Evolutionary conservation across 2,113 vertebrate genomes (phyloP).

Genomic region (Trematomus loennbergii): DNA sequence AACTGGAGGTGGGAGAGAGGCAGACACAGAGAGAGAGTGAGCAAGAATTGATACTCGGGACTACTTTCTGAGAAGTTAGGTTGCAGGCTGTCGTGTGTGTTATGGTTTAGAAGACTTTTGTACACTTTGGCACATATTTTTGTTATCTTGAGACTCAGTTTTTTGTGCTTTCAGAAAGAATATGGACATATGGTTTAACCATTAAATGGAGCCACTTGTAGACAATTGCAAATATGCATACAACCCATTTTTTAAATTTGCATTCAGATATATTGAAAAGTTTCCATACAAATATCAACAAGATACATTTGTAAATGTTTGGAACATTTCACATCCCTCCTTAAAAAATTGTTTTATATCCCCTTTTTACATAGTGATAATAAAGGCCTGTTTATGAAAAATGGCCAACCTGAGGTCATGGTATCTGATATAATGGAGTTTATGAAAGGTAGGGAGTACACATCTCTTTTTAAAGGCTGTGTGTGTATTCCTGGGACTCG

Average conservation of each 20-base stretch:
- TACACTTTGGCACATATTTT: constrained; percentile 49
- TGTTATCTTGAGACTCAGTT: constrained; percentile 28
- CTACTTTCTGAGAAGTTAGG: constrained; percentile 73
- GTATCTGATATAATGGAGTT: background rate
- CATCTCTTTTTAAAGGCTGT: background rate
- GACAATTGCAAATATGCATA: background rate
- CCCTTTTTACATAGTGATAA: background rate
- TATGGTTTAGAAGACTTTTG: constrained; percentile 64
- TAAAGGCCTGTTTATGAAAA: background rate
- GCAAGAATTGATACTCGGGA: constrained; percentile 63
- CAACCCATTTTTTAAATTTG: background rate
- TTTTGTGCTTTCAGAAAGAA: constrained; percentile 15
- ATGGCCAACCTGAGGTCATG: background rate
- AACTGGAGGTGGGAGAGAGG: constrained; percentile 62
- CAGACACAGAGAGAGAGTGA: constrained; percentile 56
- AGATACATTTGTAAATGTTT: background rate
- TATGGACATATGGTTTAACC: background rate
- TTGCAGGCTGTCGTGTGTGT: constrained; percentile 67
- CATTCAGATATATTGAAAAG: constrained; percentile 7
- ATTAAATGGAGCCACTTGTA: background rate
- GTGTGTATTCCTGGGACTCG: constrained; percentile 15
- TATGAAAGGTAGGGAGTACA: background rate
- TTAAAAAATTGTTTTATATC: background rate
- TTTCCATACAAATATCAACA: background rate
- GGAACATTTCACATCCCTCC: too few relatives aligned